Conservation (phyloP, 2,888 invertebrate genomes). For the Dascillus cervinus region DNA sequence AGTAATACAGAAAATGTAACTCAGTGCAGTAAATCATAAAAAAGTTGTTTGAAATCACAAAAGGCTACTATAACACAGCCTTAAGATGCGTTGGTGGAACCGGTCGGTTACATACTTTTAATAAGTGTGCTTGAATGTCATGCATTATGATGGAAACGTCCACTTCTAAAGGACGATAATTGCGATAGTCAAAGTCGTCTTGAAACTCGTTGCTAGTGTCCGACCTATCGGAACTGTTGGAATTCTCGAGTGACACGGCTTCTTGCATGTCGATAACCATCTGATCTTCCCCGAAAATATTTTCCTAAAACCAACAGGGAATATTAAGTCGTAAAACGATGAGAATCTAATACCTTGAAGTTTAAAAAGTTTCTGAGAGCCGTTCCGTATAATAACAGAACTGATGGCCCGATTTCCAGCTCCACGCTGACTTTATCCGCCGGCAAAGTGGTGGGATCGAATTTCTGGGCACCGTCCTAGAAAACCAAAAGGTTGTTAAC, state of each 20-base stretch:
- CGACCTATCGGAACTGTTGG: conserved; percentile 16
- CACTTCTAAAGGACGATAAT: conserved; percentile 85
- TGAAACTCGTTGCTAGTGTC: conserved; percentile 68
- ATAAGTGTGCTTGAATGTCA: conserved; percentile 90
- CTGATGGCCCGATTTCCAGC: conserved; percentile 90
- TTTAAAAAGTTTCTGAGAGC: conserved; percentile 84
- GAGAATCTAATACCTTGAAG: conserved; percentile 71
- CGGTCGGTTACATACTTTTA: conserved; percentile 67
- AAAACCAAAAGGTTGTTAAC: background rate
- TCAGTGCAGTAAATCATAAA: no score
- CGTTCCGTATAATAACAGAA: conserved; percentile 85
- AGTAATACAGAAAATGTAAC: no score
- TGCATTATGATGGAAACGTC: conserved; percentile 89
- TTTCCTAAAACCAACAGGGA: conserved; percentile 56
- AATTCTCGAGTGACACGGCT: conserved; percentile 34
- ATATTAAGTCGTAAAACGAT: no score
- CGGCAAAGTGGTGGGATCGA: conserved; percentile 78
- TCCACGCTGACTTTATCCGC: conserved; percentile 89
- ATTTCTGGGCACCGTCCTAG: conserved; percentile 61
- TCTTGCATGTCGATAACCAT: conserved; percentile 87
- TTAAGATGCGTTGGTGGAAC: no score
- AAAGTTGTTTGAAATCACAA: no score
- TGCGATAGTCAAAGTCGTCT: conserved; percentile 73
- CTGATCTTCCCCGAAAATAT: conserved; percentile 96
- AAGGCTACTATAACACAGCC: no score